Percentiles rank a stretch among this genome's conserved stretches.
Conservation (phyloP, 2,113 vertebrate species). For the Thalassarche chlororhynchos region DNA sequence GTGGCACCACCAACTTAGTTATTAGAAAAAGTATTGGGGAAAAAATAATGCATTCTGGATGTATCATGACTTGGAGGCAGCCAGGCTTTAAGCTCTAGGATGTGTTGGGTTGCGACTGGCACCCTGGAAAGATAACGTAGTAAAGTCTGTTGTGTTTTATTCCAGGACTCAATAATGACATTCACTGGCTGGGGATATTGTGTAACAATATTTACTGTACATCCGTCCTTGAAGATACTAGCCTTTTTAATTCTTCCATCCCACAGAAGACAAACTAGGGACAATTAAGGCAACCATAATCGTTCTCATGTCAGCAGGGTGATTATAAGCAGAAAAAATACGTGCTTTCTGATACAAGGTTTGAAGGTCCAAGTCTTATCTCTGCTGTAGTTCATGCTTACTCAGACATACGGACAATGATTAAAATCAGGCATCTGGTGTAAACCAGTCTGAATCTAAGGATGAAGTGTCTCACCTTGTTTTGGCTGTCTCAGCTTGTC, state of each 20-base stretch:
- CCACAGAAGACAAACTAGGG: background rate
- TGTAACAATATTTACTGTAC: background rate
- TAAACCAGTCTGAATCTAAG: background rate
- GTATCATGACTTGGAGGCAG: background rate
- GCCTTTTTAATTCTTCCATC: background rate
- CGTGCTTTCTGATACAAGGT: background rate
- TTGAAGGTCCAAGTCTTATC: background rate
- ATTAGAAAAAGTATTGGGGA: background rate
- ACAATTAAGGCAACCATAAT: background rate
- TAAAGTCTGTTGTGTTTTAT: background rate
- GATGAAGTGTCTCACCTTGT: background rate
- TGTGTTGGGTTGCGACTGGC: background rate
- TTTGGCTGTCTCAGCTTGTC: background rate
- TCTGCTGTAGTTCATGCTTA: background rate
- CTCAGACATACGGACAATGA: background rate
- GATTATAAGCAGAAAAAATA: background rate
- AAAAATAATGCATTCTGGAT: rapidly evolving
- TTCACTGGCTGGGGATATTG: background rate
- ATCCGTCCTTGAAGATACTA: background rate
- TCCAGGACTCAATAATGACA: background rate
- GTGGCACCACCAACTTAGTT: background rate
- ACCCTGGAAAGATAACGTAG: background rate
- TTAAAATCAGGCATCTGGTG: background rate
- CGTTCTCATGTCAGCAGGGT: background rate
- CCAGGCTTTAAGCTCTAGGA: background rate